phyloP scores from a whole-genome alignment of 2,888 invertebrate species.

The Antheraea assamensis region DNA sequence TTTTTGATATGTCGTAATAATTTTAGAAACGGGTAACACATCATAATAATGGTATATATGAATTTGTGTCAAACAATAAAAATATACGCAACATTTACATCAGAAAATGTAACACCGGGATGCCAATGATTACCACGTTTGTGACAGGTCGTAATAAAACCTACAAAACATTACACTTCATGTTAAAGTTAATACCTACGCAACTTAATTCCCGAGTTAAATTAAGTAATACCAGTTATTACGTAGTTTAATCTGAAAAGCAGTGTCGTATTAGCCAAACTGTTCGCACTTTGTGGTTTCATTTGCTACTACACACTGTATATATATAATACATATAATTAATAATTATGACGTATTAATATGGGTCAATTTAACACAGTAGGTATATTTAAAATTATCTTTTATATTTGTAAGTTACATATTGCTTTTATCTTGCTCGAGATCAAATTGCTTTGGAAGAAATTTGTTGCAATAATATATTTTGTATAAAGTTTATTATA shows the following conservation, averaged over 20 bases:
- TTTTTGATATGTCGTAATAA: too few species aligned
- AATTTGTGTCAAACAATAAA: too few species aligned
- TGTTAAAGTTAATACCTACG: background rate
- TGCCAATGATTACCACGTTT: background rate
- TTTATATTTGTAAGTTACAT: background rate
- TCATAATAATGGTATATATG: too few species aligned
- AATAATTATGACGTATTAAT: background rate
- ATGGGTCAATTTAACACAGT: background rate
- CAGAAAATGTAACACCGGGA: background rate
- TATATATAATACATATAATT: background rate
- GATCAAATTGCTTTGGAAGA: background rate
- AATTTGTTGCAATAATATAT: background rate
- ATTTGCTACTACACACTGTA: background rate
- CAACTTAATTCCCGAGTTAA: conserved; percentile 9
- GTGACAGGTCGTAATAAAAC: background rate
- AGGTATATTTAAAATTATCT: background rate
- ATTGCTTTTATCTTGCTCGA: background rate
- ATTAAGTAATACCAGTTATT: conserved; percentile 13
- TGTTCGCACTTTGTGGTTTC: background rate
- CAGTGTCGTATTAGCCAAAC: conserved; percentile 12
- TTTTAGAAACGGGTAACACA: too few species aligned
- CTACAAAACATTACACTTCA: background rate
- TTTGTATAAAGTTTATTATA: background rate
- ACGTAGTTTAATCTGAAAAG: conserved; percentile 2
- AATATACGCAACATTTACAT: background rate